Percentiles rank a stretch among this genome's conserved stretches.
phyloP scores from a whole-genome alignment of 1,140 invertebrate species.

The Philotrypesis tridentata region DNA sequence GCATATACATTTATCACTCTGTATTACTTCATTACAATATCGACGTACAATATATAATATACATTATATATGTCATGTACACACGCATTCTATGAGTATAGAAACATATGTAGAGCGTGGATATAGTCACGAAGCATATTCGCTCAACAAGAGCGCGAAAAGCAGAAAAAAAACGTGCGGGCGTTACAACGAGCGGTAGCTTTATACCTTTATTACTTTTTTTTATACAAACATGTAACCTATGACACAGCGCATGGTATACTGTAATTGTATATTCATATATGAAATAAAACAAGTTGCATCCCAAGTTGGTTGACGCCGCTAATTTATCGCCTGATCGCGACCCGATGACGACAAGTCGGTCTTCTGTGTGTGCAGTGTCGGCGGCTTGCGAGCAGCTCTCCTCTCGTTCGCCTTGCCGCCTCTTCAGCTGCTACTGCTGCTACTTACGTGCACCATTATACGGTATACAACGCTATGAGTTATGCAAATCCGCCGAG shows the following conservation, averaged over 20 bases:
- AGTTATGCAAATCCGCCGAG: constrained; percentile 14
- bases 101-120: background rate
- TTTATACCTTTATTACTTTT: constrained; percentile 25
- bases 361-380: background rate
- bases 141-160: background rate
- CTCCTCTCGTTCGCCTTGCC: background rate
- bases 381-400: background rate
- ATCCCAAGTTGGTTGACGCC: constrained; percentile 20
- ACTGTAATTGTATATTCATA: constrained; percentile 21
- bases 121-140: background rate
- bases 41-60: background rate
- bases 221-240: constrained; percentile 31
- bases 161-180: constrained; percentile 15
- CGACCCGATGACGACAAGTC: background rate
- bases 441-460: background rate
- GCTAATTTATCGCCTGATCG: constrained; percentile 36
- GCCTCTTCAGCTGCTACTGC: background rate
- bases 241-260: constrained; percentile 16
- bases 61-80: background rate
- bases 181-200: background rate
- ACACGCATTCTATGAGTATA: background rate
- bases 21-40: background rate
- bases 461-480: background rate
- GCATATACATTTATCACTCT: constrained; percentile 11
- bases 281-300: constrained; percentile 42